A percentile compares a stretch with the other conserved stretches of the same genome.
These are phyloP conservation scores for Aselliscus stoliczkanus DNA, from an alignment of 2,797 vertebrate genomes.

Conservation along the genomic window DNA sequence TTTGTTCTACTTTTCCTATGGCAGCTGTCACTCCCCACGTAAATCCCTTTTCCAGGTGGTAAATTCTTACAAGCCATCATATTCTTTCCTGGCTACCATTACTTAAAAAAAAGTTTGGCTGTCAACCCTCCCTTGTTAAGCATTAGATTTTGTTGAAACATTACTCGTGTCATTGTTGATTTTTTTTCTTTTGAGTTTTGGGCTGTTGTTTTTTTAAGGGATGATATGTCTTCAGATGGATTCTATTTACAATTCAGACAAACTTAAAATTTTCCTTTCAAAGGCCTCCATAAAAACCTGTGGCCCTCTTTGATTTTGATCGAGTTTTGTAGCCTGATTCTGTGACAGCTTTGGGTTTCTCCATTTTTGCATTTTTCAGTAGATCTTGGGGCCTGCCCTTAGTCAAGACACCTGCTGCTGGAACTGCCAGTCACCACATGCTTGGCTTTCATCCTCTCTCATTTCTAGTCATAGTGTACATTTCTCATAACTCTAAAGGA, in stretches of 20 bases:
- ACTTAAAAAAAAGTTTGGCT: conserved; percentile 61
- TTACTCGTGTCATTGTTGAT: not conserved
- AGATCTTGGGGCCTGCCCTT: conserved; percentile 44
- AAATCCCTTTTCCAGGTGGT: conserved; percentile 69
- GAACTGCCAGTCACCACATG: conserved; percentile 63
- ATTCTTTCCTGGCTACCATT: conserved; percentile 71
- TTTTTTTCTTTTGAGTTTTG: not conserved
- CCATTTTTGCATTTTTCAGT: conserved; percentile 47
- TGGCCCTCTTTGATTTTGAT: conserved; percentile 45
- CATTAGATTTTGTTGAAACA: conserved; percentile 24
- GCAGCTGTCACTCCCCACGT: conserved; percentile 63
- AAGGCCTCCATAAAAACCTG: conserved; percentile 20
- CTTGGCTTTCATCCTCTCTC: conserved; percentile 63
- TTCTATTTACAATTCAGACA: conserved; percentile 26
- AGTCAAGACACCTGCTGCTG: conserved; percentile 69
- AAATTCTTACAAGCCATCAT: conserved; percentile 66
- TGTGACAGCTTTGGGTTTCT: conserved; percentile 47
- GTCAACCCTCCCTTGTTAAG: not conserved
- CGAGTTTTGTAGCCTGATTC: conserved; percentile 48
- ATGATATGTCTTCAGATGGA: conserved; percentile 6
- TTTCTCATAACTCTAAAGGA: conserved; percentile 62
- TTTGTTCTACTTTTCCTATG: conserved; percentile 71
- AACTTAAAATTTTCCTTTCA: conserved; percentile 1
- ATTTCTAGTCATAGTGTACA: conserved; percentile 66
- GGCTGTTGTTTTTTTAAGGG: not conserved